These are phyloP conservation scores for Tapirus indicus DNA, from an alignment of 2,797 vertebrate genomes.

Conservation along the genomic window DNA sequence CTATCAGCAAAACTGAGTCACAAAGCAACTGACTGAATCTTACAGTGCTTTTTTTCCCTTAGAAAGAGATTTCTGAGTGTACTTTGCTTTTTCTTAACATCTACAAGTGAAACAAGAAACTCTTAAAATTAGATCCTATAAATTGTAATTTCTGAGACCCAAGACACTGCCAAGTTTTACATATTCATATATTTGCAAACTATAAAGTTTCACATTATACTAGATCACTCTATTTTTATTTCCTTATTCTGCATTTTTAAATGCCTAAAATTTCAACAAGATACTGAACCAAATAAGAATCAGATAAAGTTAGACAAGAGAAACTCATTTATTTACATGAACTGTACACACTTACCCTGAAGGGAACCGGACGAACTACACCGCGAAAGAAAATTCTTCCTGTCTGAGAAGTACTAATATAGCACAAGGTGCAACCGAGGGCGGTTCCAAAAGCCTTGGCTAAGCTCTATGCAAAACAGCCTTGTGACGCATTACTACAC, in stretches of 20 bases:
- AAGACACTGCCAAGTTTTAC: not conserved
- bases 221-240: conserved; percentile 47
- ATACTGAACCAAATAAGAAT: conserved; percentile 48
- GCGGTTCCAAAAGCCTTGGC: conserved; percentile 88
- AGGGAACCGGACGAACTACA: conserved; percentile 83
- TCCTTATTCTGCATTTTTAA: conserved; percentile 30
- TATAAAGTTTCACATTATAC: not conserved
- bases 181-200: conserved; percentile 38
- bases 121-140: conserved; percentile 27
- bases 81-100: conserved; percentile 14
- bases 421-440: conserved; percentile 88
- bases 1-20: conserved; percentile 29
- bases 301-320: conserved; percentile 60
- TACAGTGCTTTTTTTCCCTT: not conserved
- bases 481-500: conserved; percentile 84
- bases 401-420: conserved; percentile 92
- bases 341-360: conserved; percentile 86
- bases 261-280: conserved; percentile 34
- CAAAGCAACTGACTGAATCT: not conserved
- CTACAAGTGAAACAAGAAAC: not conserved
- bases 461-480: conserved; percentile 85
- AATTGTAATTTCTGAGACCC: not conserved
- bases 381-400: conserved; percentile 93
- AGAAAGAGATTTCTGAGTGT: not conserved
- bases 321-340: conserved; percentile 69